These are phyloP conservation scores for Marmota monax DNA, from an alignment of 2,113 vertebrate genomes.

Conservation along the genomic window DNA sequence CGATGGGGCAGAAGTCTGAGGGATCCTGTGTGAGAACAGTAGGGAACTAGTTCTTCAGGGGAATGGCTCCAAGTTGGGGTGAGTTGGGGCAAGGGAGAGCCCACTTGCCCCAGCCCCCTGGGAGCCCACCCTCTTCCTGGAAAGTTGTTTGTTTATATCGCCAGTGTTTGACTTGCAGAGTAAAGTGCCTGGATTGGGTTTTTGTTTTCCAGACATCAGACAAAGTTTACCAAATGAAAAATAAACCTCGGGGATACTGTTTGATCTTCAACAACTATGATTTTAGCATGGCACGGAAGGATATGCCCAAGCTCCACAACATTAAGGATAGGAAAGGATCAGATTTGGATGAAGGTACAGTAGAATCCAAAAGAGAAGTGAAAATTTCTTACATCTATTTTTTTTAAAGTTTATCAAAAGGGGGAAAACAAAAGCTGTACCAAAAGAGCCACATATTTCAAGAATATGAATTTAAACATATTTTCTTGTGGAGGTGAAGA, in stretches of 20 bases:
- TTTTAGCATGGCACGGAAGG: constrained; percentile 83
- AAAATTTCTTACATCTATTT: background rate
- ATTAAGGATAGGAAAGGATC: constrained; percentile 86
- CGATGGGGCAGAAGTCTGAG: background rate
- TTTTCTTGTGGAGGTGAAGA: constrained; percentile 12
- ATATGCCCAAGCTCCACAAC: background rate
- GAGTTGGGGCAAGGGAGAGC: too few species aligned
- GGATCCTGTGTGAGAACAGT: background rate
- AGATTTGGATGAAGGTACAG: constrained; percentile 88
- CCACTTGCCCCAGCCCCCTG: background rate
- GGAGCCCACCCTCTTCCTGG: background rate
- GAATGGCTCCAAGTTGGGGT: background rate
- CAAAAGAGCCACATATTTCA: background rate
- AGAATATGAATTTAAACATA: background rate
- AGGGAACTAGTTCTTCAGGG: background rate
- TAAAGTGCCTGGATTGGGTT: background rate
- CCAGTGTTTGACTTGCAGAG: background rate
- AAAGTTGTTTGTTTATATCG: background rate
- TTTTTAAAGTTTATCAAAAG: background rate
- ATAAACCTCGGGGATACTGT: constrained; percentile 89
- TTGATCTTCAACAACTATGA: constrained; percentile 93
- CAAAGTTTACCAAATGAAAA: constrained; percentile 88
- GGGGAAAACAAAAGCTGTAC: background rate
- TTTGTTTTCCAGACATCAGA: constrained; percentile 68
- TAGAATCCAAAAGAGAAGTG: background rate